These are phyloP conservation scores for Enteromius afrohamiltoni DNA, from an alignment of 2,797 vertebrate species.

Conservation along the genomic window DNA sequence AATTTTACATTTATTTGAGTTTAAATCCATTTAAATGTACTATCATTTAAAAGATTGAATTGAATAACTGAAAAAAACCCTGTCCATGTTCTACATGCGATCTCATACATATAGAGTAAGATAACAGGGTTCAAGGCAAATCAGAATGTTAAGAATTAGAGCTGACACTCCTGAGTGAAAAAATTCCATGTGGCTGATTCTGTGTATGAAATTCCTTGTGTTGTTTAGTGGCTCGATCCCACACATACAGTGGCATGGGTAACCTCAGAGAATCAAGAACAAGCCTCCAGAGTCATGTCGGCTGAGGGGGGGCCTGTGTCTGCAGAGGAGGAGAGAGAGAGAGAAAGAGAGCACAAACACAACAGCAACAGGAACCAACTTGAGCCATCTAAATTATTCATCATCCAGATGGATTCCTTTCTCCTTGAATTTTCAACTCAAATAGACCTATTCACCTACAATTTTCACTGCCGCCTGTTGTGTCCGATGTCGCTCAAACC, in stretches of 20 bases:
- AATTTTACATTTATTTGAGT: neutral
- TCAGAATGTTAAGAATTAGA: constrained; percentile 23
- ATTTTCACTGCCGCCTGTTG: constrained; percentile 32
- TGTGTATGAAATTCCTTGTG: constrained; percentile 47
- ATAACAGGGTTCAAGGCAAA: constrained; percentile 14
- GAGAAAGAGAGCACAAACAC: constrained; percentile 81
- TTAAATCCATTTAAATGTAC: no score
- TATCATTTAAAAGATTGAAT: no score
- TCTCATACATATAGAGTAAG: constrained; percentile 12
- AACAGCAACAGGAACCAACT: constrained; percentile 99
- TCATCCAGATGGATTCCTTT: constrained; percentile 97
- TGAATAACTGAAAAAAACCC: neutral
- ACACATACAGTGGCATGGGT: constrained; percentile 73
- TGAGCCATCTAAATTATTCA: constrained; percentile 99
- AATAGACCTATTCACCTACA: constrained; percentile 72
- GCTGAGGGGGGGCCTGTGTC: constrained; percentile 67
- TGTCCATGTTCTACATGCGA: neutral
- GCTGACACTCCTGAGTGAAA: constrained; percentile 4
- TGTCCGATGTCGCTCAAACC: constrained; percentile 29
- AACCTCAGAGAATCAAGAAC: constrained; percentile 84
- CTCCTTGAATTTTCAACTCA: constrained; percentile 87
- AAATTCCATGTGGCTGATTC: constrained; percentile 24
- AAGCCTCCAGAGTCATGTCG: constrained; percentile 80
- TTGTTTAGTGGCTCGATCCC: constrained; percentile 58
- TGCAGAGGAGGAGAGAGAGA: constrained; percentile 53